Evolutionary conservation across 2,797 vertebrate species (phyloP), one percentile per base, ranked within the genome.

Genomic region (Distichodus sexfasciatus): DNA sequence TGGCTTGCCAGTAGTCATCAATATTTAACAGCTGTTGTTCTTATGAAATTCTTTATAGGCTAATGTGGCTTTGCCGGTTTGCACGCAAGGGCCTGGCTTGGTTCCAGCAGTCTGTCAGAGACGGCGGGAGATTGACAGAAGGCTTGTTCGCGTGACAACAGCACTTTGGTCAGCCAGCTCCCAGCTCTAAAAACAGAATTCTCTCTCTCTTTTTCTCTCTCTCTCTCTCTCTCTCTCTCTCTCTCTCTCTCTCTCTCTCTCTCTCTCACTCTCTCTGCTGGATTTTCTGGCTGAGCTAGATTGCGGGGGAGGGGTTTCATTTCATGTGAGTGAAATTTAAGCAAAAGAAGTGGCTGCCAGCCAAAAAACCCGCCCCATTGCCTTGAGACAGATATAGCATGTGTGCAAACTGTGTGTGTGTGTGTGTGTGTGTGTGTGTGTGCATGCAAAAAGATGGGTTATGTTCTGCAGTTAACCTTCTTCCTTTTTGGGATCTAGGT

Each of bases 1-100:
- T 88, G 71, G 59, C 79, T 79, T 87, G 89, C 89, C 89, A 91
- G 83, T 81, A 88, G 85, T 91, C 94, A 95, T 96, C 94, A 96
- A 95, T 96, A 95, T 95, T 95, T 95, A 95, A 94, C 94, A 96
- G 94, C 94, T 96, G 94, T 94, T 95, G 93, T 93, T 95, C 93
- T 94, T 95, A 94, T 94, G 94, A 94, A 94, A 94, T 94, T 92
- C 92, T 94, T 95, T 93, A 92, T 91, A 89, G 91, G 91, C 92
- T 92, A 94, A 93, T 89, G 93, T 80, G 91, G 94, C 91, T 90
- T 73, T 82, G 88, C 83, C 84, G 83, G 92, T 86, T 97, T 92
- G 95, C 95, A 96, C 95, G 95, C 95, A 95, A 97, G 90, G 92
- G 85, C 75, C 91, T 95, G 94, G 93, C 90, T 21, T 14, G 48